These are phyloP conservation scores for Nyctibius bracteatus DNA, from an alignment of 2,113 vertebrate species.

Conservation along the genomic window DNA sequence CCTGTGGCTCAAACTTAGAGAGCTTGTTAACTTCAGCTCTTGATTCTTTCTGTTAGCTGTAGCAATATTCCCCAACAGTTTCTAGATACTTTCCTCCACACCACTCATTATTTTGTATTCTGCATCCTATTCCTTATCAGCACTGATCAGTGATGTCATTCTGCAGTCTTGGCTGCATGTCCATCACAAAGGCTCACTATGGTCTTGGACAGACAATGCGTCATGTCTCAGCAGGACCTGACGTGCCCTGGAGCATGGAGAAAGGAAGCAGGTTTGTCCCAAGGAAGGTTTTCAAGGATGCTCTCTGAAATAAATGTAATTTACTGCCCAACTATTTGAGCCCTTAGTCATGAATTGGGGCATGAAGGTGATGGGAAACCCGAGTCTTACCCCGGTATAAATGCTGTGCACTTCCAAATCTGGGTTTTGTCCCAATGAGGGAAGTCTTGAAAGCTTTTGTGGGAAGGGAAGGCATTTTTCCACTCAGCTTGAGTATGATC, in stretches of 20 bases:
- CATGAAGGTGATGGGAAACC: not conserved
- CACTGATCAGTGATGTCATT: not conserved
- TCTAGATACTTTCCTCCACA: not conserved
- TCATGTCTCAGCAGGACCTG: not conserved
- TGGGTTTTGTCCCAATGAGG: not conserved
- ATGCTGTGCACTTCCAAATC: not conserved
- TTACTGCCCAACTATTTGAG: not conserved
- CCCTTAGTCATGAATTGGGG: not conserved
- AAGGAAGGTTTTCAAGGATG: not conserved
- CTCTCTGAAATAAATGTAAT: not conserved
- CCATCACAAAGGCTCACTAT: not conserved
- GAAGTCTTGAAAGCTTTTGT: not conserved
- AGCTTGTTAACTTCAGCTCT: no score
- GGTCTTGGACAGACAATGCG: not conserved
- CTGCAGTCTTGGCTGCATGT: not conserved
- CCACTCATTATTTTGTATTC: not conserved
- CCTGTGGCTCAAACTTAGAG: no score
- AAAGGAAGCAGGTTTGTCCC: not conserved
- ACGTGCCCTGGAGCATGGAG: not conserved
- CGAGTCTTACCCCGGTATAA: not conserved
- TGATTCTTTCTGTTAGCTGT: no score
- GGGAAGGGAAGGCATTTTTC: not conserved
- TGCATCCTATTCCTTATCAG: not conserved
- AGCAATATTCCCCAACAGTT: no score
- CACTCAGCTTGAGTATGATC: not conserved